phyloP scores from a whole-genome alignment of 2,797 vertebrate genomes.

The Rhinophrynus dorsalis region DNA sequence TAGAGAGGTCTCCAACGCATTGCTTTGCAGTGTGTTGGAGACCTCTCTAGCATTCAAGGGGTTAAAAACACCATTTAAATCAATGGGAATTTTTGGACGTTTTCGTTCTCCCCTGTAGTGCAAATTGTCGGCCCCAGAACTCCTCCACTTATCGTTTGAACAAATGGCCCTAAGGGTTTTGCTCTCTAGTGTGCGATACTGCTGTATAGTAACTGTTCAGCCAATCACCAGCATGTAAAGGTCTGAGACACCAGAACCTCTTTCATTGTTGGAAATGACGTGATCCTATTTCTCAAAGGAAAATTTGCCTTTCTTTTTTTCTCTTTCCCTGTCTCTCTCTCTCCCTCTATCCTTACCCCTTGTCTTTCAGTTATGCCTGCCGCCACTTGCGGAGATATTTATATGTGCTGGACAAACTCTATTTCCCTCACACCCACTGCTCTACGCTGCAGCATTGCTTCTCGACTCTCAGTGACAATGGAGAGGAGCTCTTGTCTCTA shows the following conservation, averaged over 20 bases:
- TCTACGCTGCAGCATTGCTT: slow-evolving; percentile 77
- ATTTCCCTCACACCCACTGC: slow-evolving; percentile 75
- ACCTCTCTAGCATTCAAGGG: too few species aligned
- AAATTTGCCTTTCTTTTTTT: slow-evolving; percentile 64
- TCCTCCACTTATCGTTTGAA: too few species aligned
- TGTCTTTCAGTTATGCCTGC: slow-evolving; percentile 83
- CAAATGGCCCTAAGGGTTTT: too few species aligned
- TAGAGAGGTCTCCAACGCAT: too few species aligned
- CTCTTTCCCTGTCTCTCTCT: slow-evolving; percentile 68
- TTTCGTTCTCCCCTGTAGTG: too few species aligned
- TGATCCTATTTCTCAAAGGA: slow-evolving; percentile 65
- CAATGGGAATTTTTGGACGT: too few species aligned
- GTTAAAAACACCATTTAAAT: too few species aligned
- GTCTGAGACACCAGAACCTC: slow-evolving; percentile 53
- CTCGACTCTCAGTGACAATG: slow-evolving; percentile 77
- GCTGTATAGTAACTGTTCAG: background rate
- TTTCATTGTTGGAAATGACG: slow-evolving; percentile 53
- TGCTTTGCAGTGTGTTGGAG: too few species aligned
- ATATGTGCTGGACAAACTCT: slow-evolving; percentile 80
- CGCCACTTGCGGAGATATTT: slow-evolving; percentile 85
- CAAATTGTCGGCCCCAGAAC: too few species aligned
- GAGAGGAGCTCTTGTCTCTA: slow-evolving; percentile 80
- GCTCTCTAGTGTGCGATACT: background rate
- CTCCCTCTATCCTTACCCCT: slow-evolving; percentile 64
- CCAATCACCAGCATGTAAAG: background rate